These are phyloP conservation scores for Stomatorhinus ivindoensis DNA, from an alignment of 2,113 vertebrate species.

Conservation along the genomic window DNA sequence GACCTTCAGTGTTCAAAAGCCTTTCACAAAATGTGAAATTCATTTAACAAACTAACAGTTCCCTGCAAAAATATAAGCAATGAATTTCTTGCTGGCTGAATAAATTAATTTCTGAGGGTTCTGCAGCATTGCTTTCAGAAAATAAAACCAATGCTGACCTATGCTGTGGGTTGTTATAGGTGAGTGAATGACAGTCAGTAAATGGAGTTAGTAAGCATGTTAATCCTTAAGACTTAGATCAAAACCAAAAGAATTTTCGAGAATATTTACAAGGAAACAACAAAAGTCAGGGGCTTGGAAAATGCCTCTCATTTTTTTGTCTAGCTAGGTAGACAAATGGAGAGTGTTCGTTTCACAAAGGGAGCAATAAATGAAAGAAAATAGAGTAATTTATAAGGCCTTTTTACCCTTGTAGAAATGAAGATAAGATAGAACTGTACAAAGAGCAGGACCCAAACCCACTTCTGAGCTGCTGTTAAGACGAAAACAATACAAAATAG, in stretches of 20 bases:
- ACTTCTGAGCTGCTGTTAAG: not conserved
- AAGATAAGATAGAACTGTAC: not conserved
- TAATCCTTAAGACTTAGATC: not conserved
- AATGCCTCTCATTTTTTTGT: not conserved
- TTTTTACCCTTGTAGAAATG: not conserved
- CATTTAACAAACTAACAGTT: not conserved
- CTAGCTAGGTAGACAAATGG: not conserved
- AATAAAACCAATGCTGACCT: not conserved
- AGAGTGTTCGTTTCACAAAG: not conserved
- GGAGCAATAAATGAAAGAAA: not conserved
- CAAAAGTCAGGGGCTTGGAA: not conserved
- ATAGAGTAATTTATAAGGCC: not conserved
- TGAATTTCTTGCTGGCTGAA: not conserved
- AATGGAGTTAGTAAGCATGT: not conserved
- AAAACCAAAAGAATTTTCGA: not conserved
- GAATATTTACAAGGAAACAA: not conserved
- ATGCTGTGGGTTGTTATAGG: not conserved
- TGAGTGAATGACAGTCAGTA: not conserved
- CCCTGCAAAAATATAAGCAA: not conserved
- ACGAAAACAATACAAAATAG: not conserved
- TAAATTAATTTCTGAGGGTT: not conserved
- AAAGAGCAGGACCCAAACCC: not conserved
- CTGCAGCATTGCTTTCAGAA: not conserved
- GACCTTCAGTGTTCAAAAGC: conserved; percentile 1
- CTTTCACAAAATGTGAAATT: conserved; percentile 7